Base-by-base conservation (phyloP, 2,888 invertebrate species). In the Hirtodrosophila histrioides region DNA sequence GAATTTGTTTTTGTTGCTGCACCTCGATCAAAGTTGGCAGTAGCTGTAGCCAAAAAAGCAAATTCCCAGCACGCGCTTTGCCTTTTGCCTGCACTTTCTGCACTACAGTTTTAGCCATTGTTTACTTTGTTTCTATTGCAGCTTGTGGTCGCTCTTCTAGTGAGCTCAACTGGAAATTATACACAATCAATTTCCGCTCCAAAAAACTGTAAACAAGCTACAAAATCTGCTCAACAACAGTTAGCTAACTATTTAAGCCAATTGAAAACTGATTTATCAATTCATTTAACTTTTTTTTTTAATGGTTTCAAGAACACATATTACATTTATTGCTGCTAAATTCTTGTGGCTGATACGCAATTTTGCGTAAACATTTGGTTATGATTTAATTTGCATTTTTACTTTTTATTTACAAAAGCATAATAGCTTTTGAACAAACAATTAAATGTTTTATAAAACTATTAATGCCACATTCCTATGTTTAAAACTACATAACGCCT, bases 111-210 rank as follows among this genome's bases (percentile, higher is more conserved):
- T 60, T 57, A 66, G 56, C 62, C 50, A 55, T 58, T 62, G 80
- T 62, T 73, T 56, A 45, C 29, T 66, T 49, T 57, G 49, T 36
- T 57, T 37, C 31, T 46, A 27, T 45, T 58, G 61, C 51, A 35
- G 40, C 44, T 53, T 56, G 70, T 39, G 77, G 84, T 67, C 55
- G 81, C 74, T 83, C 48, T 63, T 71, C 74, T 57, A 54, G 74
- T 71, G 68, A 75, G 71, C 66, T 79, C 64, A 75, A 66, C 75
- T 76, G 76, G 76, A 86, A 88, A 86, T 88, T 87, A 87, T 79
- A 88, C 80, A 87, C 87, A 89, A 89, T 89, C 78, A 78, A 89
- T 89, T 89, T 89, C 88, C 85, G 88, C 88, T 83, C 83, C 72
- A 79, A 64, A 84, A 82, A 78, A 70, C 62, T 75, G 75, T 72